Percentiles rank a stretch among this genome's conserved stretches.
These are phyloP conservation scores for Excalfactoria chinensis DNA, from an alignment of 2,113 vertebrate genomes.

Conservation along the genomic window DNA sequence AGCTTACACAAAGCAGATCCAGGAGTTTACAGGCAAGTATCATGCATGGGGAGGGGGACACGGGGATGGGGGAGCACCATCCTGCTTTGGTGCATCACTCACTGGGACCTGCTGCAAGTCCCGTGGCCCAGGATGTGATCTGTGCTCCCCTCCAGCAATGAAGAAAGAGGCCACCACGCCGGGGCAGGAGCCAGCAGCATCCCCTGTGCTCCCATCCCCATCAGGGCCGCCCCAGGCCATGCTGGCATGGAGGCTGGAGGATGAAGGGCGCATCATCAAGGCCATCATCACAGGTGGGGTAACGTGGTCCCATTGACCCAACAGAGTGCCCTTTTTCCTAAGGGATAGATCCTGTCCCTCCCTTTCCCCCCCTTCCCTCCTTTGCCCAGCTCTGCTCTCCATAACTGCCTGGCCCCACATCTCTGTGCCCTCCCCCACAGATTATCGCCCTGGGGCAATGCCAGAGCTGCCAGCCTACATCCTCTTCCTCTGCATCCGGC, in stretches of 20 bases:
- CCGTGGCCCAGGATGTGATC: not conserved
- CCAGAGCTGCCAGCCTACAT: constrained; percentile 78
- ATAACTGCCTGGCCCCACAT: not conserved
- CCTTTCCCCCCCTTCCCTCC: too few relatives aligned
- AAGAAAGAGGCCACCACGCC: not conserved
- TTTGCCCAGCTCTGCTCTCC: not conserved
- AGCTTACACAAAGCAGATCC: constrained; percentile 42
- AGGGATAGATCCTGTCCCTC: not conserved
- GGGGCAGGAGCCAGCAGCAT: not conserved
- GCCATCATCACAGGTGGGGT: constrained; percentile 82
- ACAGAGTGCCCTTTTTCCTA: not conserved
- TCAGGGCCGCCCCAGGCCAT: constrained; percentile 63
- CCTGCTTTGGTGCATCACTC: not conserved
- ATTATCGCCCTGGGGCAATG: constrained; percentile 71
- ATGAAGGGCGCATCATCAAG: constrained; percentile 80
- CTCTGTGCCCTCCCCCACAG: constrained; percentile 36
- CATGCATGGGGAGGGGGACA: too few relatives aligned
- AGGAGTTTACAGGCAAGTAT: not conserved
- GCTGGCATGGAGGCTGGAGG: constrained; percentile 79
- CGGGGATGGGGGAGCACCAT: too few relatives aligned
- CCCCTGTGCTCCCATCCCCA: not conserved
- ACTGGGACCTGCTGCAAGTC: not conserved
- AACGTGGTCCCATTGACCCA: too few relatives aligned
- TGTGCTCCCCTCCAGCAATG: not conserved
- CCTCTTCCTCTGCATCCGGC: constrained; percentile 81